These are phyloP conservation scores for Apteryx mantelli DNA, from an alignment of 2,113 vertebrate genomes.

Conservation along the genomic window DNA sequence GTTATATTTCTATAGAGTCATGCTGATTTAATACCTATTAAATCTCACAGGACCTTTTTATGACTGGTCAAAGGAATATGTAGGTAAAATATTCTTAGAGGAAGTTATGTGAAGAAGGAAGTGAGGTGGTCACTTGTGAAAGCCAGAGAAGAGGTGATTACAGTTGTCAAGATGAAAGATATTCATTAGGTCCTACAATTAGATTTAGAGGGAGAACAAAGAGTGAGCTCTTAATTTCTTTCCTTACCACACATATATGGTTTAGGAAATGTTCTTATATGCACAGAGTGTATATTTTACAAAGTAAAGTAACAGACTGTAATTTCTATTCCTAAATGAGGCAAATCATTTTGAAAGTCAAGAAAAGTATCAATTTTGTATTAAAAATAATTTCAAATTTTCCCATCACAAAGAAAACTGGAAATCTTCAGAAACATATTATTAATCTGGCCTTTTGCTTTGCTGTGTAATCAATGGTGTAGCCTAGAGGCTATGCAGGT, in stretches of 20 bases:
- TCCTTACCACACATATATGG: not conserved
- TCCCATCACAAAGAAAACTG: not conserved
- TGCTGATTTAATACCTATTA: not conserved
- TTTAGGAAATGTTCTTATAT: not conserved
- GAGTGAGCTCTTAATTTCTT: not conserved
- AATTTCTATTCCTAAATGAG: not conserved
- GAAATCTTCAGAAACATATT: not conserved
- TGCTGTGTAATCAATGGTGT: not conserved
- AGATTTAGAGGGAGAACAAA: not conserved
- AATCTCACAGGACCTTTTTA: not conserved
- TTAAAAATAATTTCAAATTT: not conserved
- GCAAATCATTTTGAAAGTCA: not conserved
- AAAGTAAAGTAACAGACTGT: not conserved
- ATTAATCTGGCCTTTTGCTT: not conserved
- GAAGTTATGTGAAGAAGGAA: not conserved
- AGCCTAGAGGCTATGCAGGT: not conserved
- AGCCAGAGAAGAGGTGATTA: not conserved
- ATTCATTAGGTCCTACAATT: not conserved
- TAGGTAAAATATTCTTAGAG: not conserved
- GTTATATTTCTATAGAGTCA: not conserved
- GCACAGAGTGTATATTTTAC: not conserved
- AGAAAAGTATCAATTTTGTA: not conserved
- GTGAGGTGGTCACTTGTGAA: not conserved
- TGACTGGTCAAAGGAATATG: not conserved
- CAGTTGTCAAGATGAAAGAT: not conserved